Evolutionary conservation across 2,113 vertebrate species (phyloP).

Genomic region (Cathartes aura): DNA sequence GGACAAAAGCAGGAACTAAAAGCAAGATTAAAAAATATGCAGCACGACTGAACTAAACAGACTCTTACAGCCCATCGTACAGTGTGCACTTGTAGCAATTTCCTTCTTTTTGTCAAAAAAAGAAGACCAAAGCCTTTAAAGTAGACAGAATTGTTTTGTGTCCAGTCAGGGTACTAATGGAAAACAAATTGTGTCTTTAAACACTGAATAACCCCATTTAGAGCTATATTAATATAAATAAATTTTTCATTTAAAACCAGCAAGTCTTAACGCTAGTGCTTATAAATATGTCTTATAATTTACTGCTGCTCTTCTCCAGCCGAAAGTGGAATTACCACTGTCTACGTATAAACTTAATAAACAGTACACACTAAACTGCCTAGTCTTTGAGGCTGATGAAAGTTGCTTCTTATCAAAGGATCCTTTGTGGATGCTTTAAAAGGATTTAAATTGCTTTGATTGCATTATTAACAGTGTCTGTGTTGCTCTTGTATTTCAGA

Average conservation of each 20-base stretch:
- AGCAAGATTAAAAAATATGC: background rate
- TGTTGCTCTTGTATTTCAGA: slow-evolving; percentile 53
- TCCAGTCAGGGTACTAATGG: slow-evolving; percentile 6
- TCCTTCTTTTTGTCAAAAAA: background rate
- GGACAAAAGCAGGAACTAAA: slow-evolving; percentile 4
- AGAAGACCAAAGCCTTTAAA: background rate
- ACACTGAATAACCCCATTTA: slow-evolving; percentile 37
- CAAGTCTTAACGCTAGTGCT: background rate
- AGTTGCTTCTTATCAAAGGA: slow-evolving; percentile 62
- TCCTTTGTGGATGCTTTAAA: slow-evolving; percentile 58
- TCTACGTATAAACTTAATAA: slow-evolving; percentile 55
- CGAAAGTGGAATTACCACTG: slow-evolving; percentile 28
- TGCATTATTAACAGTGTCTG: slow-evolving; percentile 63
- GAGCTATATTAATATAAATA: slow-evolving; percentile 26
- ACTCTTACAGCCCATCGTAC: background rate
- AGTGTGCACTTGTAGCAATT: background rate
- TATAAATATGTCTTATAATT: slow-evolving; percentile 41
- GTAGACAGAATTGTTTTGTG: background rate
- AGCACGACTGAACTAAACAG: background rate
- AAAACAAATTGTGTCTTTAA: slow-evolving; percentile 41
- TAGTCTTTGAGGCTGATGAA: slow-evolving; percentile 49
- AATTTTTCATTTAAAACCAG: slow-evolving; percentile 36
- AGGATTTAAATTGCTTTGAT: slow-evolving; percentile 66
- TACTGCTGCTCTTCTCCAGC: slow-evolving; percentile 24
- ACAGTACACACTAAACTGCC: slow-evolving; percentile 6